These are phyloP conservation scores for Cichlasoma orientale DNA, from an alignment of 2,797 vertebrate species.

Conservation along the genomic window DNA sequence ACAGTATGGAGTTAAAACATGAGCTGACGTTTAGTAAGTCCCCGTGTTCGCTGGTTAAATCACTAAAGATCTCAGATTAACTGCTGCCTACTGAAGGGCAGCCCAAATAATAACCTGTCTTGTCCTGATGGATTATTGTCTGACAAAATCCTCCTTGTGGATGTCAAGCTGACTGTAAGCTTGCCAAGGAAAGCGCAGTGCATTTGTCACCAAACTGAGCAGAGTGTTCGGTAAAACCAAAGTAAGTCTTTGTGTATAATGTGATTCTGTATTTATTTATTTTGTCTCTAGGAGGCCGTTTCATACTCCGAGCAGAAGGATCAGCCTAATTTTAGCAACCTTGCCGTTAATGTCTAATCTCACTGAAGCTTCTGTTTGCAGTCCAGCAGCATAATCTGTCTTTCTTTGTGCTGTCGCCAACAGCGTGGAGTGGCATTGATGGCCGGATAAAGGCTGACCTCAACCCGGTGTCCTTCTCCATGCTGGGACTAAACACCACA, in stretches of 20 bases:
- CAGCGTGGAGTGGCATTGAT: slow-evolving; percentile 87
- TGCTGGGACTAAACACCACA: slow-evolving; percentile 84
- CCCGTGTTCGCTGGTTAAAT: background rate
- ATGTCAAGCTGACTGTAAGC: slow-evolving; percentile 1
- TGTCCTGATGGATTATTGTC: background rate
- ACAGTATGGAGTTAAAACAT: background rate
- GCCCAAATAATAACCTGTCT: background rate
- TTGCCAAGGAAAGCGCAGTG: background rate
- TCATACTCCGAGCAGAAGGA: background rate
- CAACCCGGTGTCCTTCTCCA: slow-evolving; percentile 85
- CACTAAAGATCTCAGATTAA: background rate
- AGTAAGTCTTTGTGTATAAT: background rate
- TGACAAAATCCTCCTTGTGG: background rate
- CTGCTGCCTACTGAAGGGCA: background rate
- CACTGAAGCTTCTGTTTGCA: background rate
- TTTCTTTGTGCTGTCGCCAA: slow-evolving; percentile 53
- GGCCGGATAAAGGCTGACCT: slow-evolving; percentile 86
- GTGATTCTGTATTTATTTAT: background rate
- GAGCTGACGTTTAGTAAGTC: background rate
- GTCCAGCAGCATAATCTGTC: background rate
- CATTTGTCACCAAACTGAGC: background rate
- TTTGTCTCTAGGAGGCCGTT: background rate
- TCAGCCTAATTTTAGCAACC: background rate
- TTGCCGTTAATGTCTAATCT: background rate
- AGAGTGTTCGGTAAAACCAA: background rate